Percentiles rank a stretch among this genome's conserved stretches.
Evolutionary conservation across 2,113 vertebrate species (phyloP).

Genomic region (Callaeas wilsoni): DNA sequence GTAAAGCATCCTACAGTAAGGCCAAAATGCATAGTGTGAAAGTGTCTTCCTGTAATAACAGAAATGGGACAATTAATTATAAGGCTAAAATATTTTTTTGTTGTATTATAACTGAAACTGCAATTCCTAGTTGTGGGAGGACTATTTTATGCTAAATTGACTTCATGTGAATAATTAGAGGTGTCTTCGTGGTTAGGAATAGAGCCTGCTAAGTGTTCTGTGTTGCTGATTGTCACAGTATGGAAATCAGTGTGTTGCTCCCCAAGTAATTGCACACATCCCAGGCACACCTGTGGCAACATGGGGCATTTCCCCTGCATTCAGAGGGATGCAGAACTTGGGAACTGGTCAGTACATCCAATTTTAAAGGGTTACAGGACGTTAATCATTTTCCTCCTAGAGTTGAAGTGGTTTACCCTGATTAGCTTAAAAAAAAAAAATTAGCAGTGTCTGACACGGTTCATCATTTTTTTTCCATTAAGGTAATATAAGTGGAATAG

Average conservation of each 20-base stretch:
- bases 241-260: background rate
- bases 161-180: background rate
- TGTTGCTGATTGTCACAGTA: background rate
- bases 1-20: background rate
- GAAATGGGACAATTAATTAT: background rate
- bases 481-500: background rate
- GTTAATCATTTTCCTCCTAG: background rate
- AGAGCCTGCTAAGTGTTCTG: background rate
- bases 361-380: background rate
- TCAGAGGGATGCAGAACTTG: background rate
- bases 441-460: background rate
- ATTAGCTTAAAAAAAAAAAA: background rate
- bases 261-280: background rate
- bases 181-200: background rate
- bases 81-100: slow-evolving; percentile 1
- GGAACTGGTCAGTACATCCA: background rate
- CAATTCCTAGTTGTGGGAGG: background rate
- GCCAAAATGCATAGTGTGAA: background rate
- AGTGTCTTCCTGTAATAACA: background rate
- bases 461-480: background rate
- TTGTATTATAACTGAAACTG: background rate
- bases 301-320: background rate
- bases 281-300: background rate
- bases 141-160: background rate
- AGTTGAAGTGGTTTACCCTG: background rate